phyloP scores from a whole-genome alignment of 2,797 vertebrate species.

The Pempheris klunzingeri region DNA sequence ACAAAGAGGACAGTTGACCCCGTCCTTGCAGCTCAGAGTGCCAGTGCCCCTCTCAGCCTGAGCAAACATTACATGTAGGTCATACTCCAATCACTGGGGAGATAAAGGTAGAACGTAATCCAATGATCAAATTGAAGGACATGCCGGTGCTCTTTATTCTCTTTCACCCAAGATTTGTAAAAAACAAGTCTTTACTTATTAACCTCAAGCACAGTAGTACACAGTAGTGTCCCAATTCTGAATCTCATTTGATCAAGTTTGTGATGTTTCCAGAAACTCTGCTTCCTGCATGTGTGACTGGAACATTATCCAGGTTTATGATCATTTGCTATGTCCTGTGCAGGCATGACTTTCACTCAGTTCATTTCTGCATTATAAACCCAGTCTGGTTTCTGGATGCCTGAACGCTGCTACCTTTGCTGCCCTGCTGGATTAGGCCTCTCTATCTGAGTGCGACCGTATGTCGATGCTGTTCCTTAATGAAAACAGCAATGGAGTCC shows the following conservation, averaged over 20 bases:
- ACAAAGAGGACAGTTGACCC: conserved; percentile 43
- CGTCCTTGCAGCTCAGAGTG: conserved; percentile 30
- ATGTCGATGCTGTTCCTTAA: conserved; percentile 32
- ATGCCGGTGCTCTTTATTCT: not conserved
- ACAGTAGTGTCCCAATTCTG: not conserved
- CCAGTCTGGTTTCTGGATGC: conserved; percentile 16
- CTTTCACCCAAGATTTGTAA: not conserved
- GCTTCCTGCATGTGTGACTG: not conserved
- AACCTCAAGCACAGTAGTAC: not conserved
- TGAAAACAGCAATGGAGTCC: conserved; percentile 35
- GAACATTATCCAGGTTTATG: not conserved
- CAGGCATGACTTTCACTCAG: not conserved
- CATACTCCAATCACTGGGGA: conserved; percentile 30
- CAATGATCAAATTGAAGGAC: conserved; percentile 11
- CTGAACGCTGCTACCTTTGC: not conserved
- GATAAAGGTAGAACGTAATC: conserved; percentile 13
- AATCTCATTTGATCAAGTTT: no score
- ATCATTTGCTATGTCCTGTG: not conserved
- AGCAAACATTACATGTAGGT: conserved; percentile 33
- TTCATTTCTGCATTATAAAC: conserved; percentile 3
- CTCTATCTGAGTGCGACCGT: not conserved
- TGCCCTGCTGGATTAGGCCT: conserved; percentile 35
- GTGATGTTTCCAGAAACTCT: no score
- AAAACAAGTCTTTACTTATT: not conserved
- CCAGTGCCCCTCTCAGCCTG: conserved; percentile 10